A percentile compares a stretch with the other conserved stretches of the same genome.
phyloP scores from a whole-genome alignment of 2,113 vertebrate species.

The Passer domesticus region DNA sequence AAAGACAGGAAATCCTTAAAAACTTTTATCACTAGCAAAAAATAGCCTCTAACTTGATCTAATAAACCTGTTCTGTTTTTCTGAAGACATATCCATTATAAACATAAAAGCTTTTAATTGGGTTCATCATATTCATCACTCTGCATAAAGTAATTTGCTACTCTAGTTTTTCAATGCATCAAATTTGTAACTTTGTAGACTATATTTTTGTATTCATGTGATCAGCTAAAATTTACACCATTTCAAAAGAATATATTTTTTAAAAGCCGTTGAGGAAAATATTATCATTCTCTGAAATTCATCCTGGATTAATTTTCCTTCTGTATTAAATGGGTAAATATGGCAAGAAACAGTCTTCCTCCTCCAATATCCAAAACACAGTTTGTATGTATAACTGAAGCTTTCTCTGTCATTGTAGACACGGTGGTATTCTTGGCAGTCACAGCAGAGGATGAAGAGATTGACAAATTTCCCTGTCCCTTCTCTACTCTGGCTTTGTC shows the following conservation, averaged over 20 bases:
- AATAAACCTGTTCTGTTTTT: constrained; percentile 53
- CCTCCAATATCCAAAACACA: not conserved
- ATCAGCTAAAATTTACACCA: not conserved
- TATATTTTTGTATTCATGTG: not conserved
- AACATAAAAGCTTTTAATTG: not conserved
- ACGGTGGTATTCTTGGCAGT: not conserved
- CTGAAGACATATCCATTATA: not conserved
- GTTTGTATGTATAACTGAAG: not conserved
- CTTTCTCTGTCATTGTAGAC: not conserved
- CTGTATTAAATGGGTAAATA: not conserved
- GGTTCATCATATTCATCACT: not conserved
- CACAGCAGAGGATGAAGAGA: not conserved
- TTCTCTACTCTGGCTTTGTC: not conserved
- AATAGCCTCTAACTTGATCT: constrained; percentile 51
- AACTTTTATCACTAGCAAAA: constrained; percentile 45
- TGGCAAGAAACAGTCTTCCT: not conserved
- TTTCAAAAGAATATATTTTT: not conserved
- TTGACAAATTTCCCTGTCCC: not conserved
- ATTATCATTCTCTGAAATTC: not conserved
- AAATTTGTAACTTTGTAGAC: not conserved
- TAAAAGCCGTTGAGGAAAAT: not conserved
- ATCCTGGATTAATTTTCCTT: not conserved
- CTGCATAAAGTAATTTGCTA: not conserved
- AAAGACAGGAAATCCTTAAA: constrained; percentile 40
- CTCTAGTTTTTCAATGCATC: not conserved